Percentiles rank a stretch among this genome's conserved stretches.
Evolutionary conservation across 2,113 vertebrate genomes (phyloP).

Genomic region (Macroglossus sobrinus): DNA sequence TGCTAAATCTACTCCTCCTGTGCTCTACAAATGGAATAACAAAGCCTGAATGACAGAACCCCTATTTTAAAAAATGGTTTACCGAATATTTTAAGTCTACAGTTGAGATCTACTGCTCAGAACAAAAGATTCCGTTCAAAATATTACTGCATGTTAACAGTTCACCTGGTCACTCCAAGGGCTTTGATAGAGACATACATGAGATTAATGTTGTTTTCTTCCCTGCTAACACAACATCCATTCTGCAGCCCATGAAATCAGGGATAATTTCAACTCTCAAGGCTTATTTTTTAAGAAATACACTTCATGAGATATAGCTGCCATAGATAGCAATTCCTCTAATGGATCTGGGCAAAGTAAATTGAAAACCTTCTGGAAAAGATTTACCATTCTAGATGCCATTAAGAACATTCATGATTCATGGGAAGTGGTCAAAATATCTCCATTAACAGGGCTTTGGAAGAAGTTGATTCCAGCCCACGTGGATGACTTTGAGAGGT

Average conservation of each 20-base stretch:
- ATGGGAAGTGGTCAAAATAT: neutral
- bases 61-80: neutral
- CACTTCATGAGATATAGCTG: neutral
- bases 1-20: neutral
- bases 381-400: neutral
- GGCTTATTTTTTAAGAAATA: neutral
- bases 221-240: neutral
- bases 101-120: neutral
- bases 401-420: neutral
- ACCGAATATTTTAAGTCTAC: neutral
- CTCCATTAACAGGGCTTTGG: neutral
- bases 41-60: no score
- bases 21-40: neutral
- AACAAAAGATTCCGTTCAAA: neutral
- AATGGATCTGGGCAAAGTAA: neutral
- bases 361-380: neutral
- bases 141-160: no score
- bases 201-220: neutral
- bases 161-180: neutral
- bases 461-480: neutral
- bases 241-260: neutral
- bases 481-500: neutral
- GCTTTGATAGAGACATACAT: neutral
- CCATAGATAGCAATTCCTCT: neutral
- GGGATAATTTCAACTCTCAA: neutral